Evolutionary conservation across 2,888 invertebrate species (phyloP).

Genomic region (Geotrupes spiniger): DNA sequence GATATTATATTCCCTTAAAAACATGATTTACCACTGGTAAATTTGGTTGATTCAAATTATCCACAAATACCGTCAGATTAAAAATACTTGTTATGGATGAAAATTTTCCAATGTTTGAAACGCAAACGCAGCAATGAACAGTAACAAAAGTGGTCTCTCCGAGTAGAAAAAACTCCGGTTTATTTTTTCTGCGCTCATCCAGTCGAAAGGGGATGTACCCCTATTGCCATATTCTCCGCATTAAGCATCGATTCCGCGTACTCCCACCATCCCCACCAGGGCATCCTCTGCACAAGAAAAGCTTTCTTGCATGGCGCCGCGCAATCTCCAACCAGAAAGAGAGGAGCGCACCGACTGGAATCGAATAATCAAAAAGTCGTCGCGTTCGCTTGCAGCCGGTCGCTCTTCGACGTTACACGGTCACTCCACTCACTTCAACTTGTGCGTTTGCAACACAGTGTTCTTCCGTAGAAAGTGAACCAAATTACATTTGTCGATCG

Average conservation of each 20-base stretch:
- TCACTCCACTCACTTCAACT: conserved; percentile 19
- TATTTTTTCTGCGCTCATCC: no score
- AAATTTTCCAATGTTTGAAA: no score
- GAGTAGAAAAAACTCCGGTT: no score
- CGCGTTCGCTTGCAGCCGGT: conserved; percentile 36
- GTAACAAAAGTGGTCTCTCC: no score
- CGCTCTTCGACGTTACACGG: conserved; percentile 19
- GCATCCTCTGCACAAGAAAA: conserved; percentile 27
- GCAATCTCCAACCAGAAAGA: conserved; percentile 38
- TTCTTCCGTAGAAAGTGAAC: not conserved
- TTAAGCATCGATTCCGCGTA: conserved; percentile 24
- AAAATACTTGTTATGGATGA: no score
- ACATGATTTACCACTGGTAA: no score
- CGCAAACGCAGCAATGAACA: no score
- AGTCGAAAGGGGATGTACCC: conserved; percentile 3
- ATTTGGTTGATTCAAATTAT: no score
- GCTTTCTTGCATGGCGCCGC: conserved; percentile 35
- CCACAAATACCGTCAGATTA: no score
- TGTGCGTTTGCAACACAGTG: conserved; percentile 17
- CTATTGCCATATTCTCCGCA: conserved; percentile 23
- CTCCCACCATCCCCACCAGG: conserved; percentile 25
- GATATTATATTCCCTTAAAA: no score
- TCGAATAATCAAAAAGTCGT: conserved; percentile 46
- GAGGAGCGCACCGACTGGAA: conserved; percentile 27
- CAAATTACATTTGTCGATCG: not conserved